Evolutionary conservation across 2,797 vertebrate genomes (phyloP).

Genomic region (Balearica regulorum): DNA sequence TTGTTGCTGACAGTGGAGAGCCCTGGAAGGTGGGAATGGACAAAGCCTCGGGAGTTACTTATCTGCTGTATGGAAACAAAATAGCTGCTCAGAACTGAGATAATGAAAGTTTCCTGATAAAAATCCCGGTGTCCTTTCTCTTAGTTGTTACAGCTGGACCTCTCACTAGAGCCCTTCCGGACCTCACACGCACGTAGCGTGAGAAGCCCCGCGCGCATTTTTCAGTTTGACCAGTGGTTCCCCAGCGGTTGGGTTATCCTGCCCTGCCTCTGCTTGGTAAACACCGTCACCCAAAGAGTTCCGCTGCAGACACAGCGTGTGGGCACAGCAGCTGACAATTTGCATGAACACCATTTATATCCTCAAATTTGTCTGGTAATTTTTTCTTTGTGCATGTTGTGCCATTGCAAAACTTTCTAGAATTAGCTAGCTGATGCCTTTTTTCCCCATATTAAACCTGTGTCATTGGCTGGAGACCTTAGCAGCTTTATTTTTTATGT

Average conservation of each 20-base stretch:
- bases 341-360: slow-evolving; percentile 35
- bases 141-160: background rate
- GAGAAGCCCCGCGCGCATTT: background rate
- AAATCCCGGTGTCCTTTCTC: background rate
- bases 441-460: background rate
- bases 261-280: background rate
- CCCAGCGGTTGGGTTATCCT: background rate
- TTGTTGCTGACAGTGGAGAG: background rate
- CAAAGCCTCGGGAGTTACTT: background rate
- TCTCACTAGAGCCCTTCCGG: background rate
- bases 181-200: background rate
- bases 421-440: background rate
- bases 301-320: background rate
- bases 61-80: background rate
- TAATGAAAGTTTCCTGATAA: background rate
- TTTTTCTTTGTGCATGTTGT: background rate
- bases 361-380: background rate
- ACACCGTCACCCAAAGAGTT: background rate
- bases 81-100: background rate
- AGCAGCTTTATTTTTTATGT: background rate
- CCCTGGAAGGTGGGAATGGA: background rate
- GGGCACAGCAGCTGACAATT: slow-evolving; percentile 7
- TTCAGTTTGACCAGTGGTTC: background rate
- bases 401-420: background rate
- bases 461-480: background rate